phyloP scores from a whole-genome alignment of 2,113 vertebrate genomes.

The Greenwoodochromis staneri region DNA sequence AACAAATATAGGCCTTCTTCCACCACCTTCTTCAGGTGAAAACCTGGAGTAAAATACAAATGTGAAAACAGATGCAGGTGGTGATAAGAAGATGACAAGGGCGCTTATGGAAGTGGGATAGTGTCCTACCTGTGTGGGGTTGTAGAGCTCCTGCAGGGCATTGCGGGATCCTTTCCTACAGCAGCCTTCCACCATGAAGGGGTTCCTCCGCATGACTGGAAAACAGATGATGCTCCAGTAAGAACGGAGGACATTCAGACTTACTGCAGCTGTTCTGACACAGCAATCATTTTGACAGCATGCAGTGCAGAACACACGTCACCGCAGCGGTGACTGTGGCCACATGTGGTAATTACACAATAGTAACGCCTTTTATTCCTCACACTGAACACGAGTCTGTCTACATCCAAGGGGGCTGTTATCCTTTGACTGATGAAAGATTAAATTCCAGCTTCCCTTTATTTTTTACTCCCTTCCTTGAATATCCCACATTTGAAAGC shows the following conservation, averaged over 20 bases:
- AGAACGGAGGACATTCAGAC: not conserved
- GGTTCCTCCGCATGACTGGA: constrained; percentile 91
- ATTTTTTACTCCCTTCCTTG: not conserved
- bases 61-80: not conserved
- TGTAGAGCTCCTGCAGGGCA: constrained; percentile 93
- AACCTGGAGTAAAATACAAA: not conserved
- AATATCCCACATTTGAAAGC: not conserved
- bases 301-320: not conserved
- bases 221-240: constrained; percentile 36
- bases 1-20: not conserved
- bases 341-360: not conserved
- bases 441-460: not conserved
- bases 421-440: not conserved
- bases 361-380: not conserved
- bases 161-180: constrained; percentile 90
- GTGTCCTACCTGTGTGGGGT: constrained; percentile 83
- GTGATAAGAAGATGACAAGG: not conserved
- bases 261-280: not conserved
- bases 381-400: not conserved
- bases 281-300: not conserved
- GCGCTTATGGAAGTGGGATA: not conserved
- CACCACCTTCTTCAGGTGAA: not conserved
- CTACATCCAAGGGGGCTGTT: not conserved
- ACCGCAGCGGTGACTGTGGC: not conserved
- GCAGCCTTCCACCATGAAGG: constrained; percentile 87